Conservation (phyloP, 2,888 invertebrate species). For the Hirudinaria manillensis region DNA sequence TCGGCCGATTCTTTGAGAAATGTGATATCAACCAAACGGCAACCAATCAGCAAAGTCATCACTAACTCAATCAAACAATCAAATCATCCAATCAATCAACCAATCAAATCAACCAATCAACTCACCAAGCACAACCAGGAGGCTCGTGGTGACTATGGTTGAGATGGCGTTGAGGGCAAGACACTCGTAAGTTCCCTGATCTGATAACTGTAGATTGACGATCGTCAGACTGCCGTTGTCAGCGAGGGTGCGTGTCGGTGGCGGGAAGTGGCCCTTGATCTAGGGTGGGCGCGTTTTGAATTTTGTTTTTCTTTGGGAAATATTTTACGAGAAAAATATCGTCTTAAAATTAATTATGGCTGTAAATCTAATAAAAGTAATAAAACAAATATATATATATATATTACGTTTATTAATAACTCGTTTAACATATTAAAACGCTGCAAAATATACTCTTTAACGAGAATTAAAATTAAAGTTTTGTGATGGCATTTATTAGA, state of each 20-base stretch:
- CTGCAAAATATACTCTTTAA: too few relatives aligned
- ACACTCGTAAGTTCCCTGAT: conserved; percentile 92
- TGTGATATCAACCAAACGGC: background rate
- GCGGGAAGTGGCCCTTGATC: conserved; percentile 66
- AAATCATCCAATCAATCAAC: background rate
- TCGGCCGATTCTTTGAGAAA: too few relatives aligned
- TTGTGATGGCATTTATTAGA: too few relatives aligned
- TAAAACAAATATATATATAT: too few relatives aligned
- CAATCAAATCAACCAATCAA: background rate
- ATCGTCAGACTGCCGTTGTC: conserved; percentile 84
- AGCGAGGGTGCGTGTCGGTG: conserved; percentile 60
- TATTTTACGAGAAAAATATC: background rate
- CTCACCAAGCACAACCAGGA: conserved; percentile 52
- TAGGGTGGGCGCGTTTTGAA: conserved; percentile 46
- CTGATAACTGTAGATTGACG: conserved; percentile 74
- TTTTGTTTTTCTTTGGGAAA: background rate
- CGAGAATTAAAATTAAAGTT: too few relatives aligned
- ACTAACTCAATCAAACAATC: too few relatives aligned
- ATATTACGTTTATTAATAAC: too few relatives aligned
- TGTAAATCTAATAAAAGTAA: too few relatives aligned
- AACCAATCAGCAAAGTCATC: background rate
- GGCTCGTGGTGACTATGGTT: conserved; percentile 74
- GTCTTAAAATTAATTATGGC: too few relatives aligned
- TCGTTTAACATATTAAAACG: too few relatives aligned
- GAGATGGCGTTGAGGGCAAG: conserved; percentile 90